Evolutionary conservation across 1,140 invertebrate species (phyloP), one percentile per base, ranked within the genome.

Genomic region (Meloidogyne exigua): DNA sequence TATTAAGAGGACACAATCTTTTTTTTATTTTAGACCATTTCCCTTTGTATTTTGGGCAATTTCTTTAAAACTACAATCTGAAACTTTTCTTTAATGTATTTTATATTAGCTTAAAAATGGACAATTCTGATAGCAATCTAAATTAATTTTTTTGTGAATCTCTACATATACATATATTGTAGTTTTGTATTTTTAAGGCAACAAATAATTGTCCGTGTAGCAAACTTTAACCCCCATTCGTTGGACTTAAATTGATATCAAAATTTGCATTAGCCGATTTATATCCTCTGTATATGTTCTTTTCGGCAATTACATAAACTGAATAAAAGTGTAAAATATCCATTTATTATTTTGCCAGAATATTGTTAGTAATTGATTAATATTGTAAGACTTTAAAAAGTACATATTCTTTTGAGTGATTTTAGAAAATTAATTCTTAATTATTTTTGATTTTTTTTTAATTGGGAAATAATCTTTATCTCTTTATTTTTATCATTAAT

Each of bases 201-300:
- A n/a, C 10, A n/a, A 18, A 5, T 2, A n/a, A n/a, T 7, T 57
- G n/a, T 57, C n/a, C 18, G 7, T 15, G 9, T 0, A 57, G 18
- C 13, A 49, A 13, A 15, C 15, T 44, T 15, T n/a, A n/a, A n/a
- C 4, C 18, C 18, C 49, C 5, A n/a, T 57, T 57, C 21, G 13
- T 49, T n/a, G n/a, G 18, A 18, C 44, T 57, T 57, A 7, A 49
- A 49, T 18, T 57, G 18, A 57, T 57, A 57, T 57, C 49, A n/a
- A n/a, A 57, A n/a, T n/a, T 57, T 57, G n/a, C n/a, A 57, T 57
- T 57, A 18, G 49, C 49, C n/a, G 49, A 57, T 57, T 57, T 57
- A 57, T n/a, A 57, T 7, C n/a, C 49, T 12, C 18, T 1, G 5
- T 57, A 57, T 57, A 57, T 57, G 7, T n/a, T 57, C 18, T n/a